Evolutionary conservation across 2,113 vertebrate species (phyloP).

Genomic region (Dipodomys stephensi): DNA sequence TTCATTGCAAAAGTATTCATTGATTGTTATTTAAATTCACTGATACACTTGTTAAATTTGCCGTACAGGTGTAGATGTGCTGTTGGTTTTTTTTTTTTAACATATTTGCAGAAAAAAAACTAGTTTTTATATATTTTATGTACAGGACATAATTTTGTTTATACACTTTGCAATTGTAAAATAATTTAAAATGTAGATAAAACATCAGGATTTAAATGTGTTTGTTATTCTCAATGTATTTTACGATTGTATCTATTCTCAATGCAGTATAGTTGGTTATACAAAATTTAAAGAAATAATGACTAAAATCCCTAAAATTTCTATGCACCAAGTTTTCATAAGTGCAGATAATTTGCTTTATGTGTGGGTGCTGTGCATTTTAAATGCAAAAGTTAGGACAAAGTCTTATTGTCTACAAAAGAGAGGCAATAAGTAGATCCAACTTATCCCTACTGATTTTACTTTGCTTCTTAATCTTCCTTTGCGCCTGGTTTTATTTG

Average conservation of each 20-base stretch:
- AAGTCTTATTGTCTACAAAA: not conserved
- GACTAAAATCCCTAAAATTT: not conserved
- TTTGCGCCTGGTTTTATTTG: not conserved
- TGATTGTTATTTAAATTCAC: not conserved
- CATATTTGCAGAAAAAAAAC: slow-evolving; percentile 9
- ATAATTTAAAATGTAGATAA: not conserved
- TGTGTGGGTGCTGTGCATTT: not conserved
- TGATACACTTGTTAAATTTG: not conserved
- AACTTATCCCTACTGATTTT: not conserved
- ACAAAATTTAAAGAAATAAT: not conserved
- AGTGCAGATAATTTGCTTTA: not conserved
- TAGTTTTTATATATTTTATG: not conserved
- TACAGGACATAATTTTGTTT: not conserved
- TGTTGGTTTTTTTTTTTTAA: not conserved
- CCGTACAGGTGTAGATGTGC: not conserved
- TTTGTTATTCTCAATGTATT: not conserved
- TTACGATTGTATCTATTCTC: not conserved
- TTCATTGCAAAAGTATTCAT: not conserved
- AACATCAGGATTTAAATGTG: not conserved
- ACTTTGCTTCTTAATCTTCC: not conserved
- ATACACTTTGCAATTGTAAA: not conserved
- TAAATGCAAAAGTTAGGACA: not conserved
- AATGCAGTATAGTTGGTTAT: not conserved
- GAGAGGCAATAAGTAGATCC: not conserved
- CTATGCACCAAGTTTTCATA: not conserved